phyloP scores from a whole-genome alignment of 2,113 vertebrate genomes.

The Lycaon pictus region DNA sequence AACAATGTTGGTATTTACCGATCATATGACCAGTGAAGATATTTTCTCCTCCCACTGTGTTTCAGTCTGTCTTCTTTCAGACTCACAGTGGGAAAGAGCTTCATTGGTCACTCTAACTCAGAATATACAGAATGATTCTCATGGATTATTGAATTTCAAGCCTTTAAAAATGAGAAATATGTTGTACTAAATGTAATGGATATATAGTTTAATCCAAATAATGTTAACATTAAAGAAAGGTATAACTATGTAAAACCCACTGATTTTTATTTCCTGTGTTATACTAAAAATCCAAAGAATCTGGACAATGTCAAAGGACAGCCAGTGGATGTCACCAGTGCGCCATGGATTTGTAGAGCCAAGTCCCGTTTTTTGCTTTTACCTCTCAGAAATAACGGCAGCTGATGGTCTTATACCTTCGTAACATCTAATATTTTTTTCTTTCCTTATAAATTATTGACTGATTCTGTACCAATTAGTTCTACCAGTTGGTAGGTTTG shows the following conservation, averaged over 20 bases:
- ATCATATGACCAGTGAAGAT: not conserved
- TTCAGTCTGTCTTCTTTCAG: slow-evolving; percentile 66
- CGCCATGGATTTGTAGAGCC: slow-evolving; percentile 76
- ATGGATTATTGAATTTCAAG: slow-evolving; percentile 72
- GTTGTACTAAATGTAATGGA: slow-evolving; percentile 80
- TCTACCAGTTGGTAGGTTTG: slow-evolving; percentile 91
- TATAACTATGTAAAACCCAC: slow-evolving; percentile 82
- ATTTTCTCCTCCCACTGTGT: not conserved
- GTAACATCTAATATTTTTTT: slow-evolving; percentile 85
- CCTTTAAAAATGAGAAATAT: slow-evolving; percentile 83
- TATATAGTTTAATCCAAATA: slow-evolving; percentile 78
- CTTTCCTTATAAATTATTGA: slow-evolving; percentile 91
- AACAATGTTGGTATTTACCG: not conserved
- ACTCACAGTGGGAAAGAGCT: slow-evolving; percentile 43
- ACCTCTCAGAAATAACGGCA: slow-evolving; percentile 84
- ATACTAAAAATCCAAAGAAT: slow-evolving; percentile 60
- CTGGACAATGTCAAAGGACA: slow-evolving; percentile 80
- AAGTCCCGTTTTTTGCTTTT: slow-evolving; percentile 72
- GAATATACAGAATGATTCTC: slow-evolving; percentile 74
- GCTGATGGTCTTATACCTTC: slow-evolving; percentile 85
- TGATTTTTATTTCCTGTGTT: slow-evolving; percentile 76
- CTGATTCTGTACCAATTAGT: slow-evolving; percentile 91
- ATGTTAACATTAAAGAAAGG: slow-evolving; percentile 84
- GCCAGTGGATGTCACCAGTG: slow-evolving; percentile 91
- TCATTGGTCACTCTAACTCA: slow-evolving; percentile 61